Evolutionary conservation across 2,797 vertebrate species (phyloP).

Genomic region (Passerculus sandwichensis): DNA sequence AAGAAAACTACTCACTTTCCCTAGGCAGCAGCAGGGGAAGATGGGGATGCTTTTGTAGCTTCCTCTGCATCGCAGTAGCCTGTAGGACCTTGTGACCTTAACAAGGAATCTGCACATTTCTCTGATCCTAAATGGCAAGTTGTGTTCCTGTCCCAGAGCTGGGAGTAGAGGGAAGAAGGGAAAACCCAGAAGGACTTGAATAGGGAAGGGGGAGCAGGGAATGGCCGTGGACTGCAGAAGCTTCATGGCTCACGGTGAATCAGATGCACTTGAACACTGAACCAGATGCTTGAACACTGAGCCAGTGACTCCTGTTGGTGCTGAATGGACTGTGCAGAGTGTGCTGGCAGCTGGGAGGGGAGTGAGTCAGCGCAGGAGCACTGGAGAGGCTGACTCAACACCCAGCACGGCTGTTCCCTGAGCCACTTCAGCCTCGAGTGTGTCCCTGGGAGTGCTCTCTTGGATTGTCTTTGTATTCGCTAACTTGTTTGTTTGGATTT

Average conservation of each 20-base stretch:
- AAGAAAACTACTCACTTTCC: background rate
- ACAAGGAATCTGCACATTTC: background rate
- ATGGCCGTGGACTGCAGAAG: background rate
- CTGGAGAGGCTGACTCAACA: slow-evolving; percentile 5
- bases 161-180: background rate
- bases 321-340: accelerated
- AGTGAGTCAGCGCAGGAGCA: background rate
- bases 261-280: background rate
- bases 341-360: background rate
- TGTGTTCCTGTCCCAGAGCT: background rate
- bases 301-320: background rate
- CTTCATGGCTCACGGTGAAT: background rate
- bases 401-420: background rate
- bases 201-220: background rate
- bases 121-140: background rate
- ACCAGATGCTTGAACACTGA: background rate
- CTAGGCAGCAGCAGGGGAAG: background rate
- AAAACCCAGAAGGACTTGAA: background rate
- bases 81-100: background rate
- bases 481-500: background rate
- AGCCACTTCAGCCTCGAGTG: background rate
- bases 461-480: background rate
- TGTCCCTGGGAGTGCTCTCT: background rate
- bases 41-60: background rate
- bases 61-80: background rate